Percentiles rank a stretch among this genome's conserved stretches.
These are phyloP conservation scores for Pocota personata DNA, from an alignment of 2,888 invertebrate genomes.

Conservation along the genomic window DNA sequence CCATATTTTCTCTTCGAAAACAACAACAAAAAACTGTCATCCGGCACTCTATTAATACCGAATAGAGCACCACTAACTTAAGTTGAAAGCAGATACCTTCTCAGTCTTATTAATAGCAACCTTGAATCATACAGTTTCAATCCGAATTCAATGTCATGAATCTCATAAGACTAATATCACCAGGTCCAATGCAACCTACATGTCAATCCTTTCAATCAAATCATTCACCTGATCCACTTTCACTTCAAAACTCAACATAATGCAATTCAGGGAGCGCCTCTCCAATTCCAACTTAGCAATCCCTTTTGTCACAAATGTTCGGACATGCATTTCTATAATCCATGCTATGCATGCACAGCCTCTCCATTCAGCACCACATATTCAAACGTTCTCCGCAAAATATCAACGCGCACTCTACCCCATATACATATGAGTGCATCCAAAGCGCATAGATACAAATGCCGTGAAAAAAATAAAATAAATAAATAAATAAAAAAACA, in stretches of 20 bases:
- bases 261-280: conserved; percentile 12
- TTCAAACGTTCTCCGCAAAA: background rate
- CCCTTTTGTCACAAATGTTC: conserved; percentile 16
- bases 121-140: background rate
- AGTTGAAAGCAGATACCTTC: too few relatives aligned
- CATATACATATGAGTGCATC: conserved; percentile 4
- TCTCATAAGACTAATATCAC: background rate
- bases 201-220: background rate
- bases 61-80: too few relatives aligned
- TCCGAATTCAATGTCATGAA: background rate
- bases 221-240: background rate
- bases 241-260: conserved; percentile 8
- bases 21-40: too few relatives aligned
- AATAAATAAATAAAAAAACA: conserved; percentile 6
- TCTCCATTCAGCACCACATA: background rate
- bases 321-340: conserved; percentile 25
- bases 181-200: background rate
- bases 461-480: background rate
- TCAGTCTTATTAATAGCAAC: too few relatives aligned
- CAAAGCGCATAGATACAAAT: conserved; percentile 1
- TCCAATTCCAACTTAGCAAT: conserved; percentile 7
- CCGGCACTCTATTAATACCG: too few relatives aligned
- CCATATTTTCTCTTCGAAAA: too few relatives aligned
- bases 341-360: conserved; percentile 13
- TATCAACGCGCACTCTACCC: background rate